Evolutionary conservation across 2,797 vertebrate genomes (phyloP), one percentile per base, ranked within the genome.

Genomic region (Martes flavigula): DNA sequence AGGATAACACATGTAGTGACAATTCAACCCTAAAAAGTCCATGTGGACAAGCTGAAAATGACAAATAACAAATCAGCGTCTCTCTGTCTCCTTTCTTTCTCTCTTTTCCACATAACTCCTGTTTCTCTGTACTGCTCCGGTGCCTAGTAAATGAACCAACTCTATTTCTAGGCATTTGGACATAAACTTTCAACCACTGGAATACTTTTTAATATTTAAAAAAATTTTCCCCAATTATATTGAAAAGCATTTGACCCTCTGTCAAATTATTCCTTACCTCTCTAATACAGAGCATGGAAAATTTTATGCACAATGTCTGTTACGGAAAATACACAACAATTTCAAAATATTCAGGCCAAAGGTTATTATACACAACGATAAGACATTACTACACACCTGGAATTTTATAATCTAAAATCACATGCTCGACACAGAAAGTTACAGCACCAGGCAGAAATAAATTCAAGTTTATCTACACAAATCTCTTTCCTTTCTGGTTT

Each of bases 1-100:
- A 99, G 97, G 79, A 98, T 99, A 97, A 98, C 99, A 99, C 98
- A 99, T 98, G 98, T 99, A 99, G 98, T 98, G 98, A 98, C 99
- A 99, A 17, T 98, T 99, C 98, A 98, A 99, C 98, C 97, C 98
- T 98, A 97, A 99, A 99, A 99, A 99, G 99, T 98, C 98, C 98
- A 79, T 98, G 98, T 94, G 98, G 99, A 99, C 98, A 99, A 97
- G 98, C 98, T 99, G 98, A 94, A 98, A 99, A 98, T 86, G 96
- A 84, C 99, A 97, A 98, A 90, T 30, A 75, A 73, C 1, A n/a
- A 88, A 0, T 87, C 82, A 40, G 27, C 0, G 32, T 58, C 84
- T 48, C 13, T 56, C 43, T 54, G 18, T 38, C 4, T 54, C 9
- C n/a, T 14, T 58, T 73, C 40, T 75, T 68, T 86, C 84, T 48